Conservation (phyloP, 1,140 invertebrate species). For the Drosophila equinoxialis region DNA sequence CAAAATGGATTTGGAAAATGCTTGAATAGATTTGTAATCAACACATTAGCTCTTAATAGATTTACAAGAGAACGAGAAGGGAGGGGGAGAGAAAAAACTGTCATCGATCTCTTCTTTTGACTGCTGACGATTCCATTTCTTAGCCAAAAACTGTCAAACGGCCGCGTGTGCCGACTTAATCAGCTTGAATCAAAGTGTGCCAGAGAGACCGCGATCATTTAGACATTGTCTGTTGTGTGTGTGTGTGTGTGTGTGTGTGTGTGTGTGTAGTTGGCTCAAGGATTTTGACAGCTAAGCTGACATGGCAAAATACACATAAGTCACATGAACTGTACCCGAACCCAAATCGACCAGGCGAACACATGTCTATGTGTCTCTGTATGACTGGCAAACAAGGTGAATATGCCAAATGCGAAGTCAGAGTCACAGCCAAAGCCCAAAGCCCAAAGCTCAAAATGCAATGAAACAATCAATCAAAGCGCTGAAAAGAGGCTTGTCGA, state of each 20-base stretch:
- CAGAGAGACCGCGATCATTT: slow-evolving; percentile 55
- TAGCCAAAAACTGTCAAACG: slow-evolving; percentile 52
- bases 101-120: slow-evolving; percentile 50
- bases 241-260: neutral
- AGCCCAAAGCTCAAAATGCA: slow-evolving; percentile 62
- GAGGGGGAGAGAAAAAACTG: slow-evolving; percentile 27
- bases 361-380: slow-evolving; percentile 55
- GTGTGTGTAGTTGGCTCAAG: slow-evolving; percentile 46
- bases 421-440: slow-evolving; percentile 25
- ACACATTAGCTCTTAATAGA: no score
- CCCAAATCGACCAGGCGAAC: slow-evolving; percentile 27
- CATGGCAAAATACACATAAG: slow-evolving; percentile 60
- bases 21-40: no score
- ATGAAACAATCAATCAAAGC: slow-evolving; percentile 79
- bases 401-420: slow-evolving; percentile 50
- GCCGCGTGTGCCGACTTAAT: slow-evolving; percentile 54
- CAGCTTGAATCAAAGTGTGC: slow-evolving; percentile 56
- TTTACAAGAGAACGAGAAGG: no score
- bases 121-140: slow-evolving; percentile 30
- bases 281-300: slow-evolving; percentile 78
- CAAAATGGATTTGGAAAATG: no score
- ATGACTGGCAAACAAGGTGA: slow-evolving; percentile 58
- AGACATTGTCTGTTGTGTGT: slow-evolving; percentile 49
- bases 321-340: slow-evolving; percentile 7
- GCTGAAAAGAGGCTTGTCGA: slow-evolving; percentile 71